A percentile compares a stretch with the other conserved stretches of the same genome.
Evolutionary conservation across 2,113 vertebrate species (phyloP).

Genomic region (human): DNA sequence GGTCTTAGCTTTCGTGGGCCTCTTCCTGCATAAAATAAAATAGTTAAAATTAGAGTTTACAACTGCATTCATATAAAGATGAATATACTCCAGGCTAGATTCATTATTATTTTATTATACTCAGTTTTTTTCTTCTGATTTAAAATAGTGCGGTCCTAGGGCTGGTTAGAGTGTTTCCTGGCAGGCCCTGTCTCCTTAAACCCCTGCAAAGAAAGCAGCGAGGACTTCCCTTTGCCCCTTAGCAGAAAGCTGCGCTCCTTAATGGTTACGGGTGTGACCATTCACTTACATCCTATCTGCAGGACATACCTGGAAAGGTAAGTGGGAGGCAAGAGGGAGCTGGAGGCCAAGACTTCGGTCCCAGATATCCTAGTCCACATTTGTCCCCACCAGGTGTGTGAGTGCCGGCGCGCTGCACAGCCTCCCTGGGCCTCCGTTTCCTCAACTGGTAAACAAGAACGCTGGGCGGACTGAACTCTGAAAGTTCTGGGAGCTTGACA

Average conservation of each 20-base stretch:
- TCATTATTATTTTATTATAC: neutral
- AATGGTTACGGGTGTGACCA: neutral
- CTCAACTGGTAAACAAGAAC: neutral
- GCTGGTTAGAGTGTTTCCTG: too few species aligned
- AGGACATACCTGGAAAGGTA: too few species aligned
- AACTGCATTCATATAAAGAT: neutral
- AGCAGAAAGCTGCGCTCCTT: too few species aligned
- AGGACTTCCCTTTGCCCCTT: neutral
- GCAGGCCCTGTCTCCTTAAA: neutral
- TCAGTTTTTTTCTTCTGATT: neutral
- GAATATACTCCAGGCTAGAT: neutral
- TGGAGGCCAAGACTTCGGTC: neutral
- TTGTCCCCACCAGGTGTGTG: neutral
- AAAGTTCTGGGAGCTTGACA: neutral
- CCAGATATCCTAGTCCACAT: too few species aligned
- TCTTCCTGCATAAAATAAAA: neutral
- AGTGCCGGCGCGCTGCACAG: accelerated
- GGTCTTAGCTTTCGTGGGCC: neutral
- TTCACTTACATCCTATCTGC: neutral
- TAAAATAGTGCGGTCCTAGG: neutral
- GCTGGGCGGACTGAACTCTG: neutral
- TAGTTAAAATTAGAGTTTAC: neutral
- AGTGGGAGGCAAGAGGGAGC: too few species aligned
- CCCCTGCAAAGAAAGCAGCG: neutral
- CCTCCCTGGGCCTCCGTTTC: neutral